Evolutionary conservation across 2,797 vertebrate species (phyloP), one percentile per base, ranked within the genome.

Genomic region (Stomatorhinus walkeri): DNA sequence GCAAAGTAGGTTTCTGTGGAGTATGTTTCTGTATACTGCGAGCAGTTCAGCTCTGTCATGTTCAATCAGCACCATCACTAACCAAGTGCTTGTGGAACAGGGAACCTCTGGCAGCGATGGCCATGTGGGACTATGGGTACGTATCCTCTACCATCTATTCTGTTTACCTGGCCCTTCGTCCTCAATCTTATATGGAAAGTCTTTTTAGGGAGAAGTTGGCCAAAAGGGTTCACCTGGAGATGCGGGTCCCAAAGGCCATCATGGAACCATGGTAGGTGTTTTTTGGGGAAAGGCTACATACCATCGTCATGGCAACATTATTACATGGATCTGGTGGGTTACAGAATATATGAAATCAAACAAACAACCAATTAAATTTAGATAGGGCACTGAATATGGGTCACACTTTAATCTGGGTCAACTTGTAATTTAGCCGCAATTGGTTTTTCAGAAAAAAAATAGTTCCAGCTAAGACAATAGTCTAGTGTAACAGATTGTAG

Each of bases 31-130:
- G 4, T 49, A 24, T 72, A 4, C 85, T 40, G 61, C 51, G 61
- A 83, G 36, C 43, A 46, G 36, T 46, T 81, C 9, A 24, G 14
- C 40, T 61, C n/a, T 46, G 12, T 36, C 24, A 14, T 52, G 19
- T 46, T n/a, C 19, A 24, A 46, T 32, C 43, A 36, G 24, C 6
- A 6, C n/a, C 28, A 10, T 84, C 14, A 51, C 24, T 86, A 32
- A 89, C 56, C 56, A 49, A 40, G 10, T 9, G 8, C 48, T 43
- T 87, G 12, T 89, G 24, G 90, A 92, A 72, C 9, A 95, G 95
- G 95, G 95, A 12, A 91, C 92, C 83, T 90, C 87, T 88, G 95
- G 94, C 88, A 93, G 89, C 48, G 89, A 92, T 0, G 95, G 94
- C 90, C 89, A 92, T 76, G 89, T 56, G 59, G 95, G 95, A 81